phyloP scores from a whole-genome alignment of 2,797 vertebrate genomes.

The Schizopygopsis pylzovi region DNA sequence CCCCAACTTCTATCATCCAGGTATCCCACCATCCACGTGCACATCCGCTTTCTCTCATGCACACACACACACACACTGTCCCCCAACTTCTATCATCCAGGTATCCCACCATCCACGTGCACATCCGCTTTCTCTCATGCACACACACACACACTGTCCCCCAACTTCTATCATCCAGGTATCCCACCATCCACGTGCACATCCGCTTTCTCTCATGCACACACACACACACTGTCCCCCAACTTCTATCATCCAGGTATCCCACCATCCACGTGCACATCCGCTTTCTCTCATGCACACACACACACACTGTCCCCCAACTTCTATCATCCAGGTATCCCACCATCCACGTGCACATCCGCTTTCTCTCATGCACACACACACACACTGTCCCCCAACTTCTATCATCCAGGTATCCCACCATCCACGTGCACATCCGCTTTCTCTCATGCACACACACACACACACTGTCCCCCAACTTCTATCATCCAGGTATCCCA shows the following conservation, averaged over 20 bases:
- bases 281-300: no score
- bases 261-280: no score
- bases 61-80: conserved; percentile 73
- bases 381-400: conserved; percentile 81
- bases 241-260: no score
- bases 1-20: conserved; percentile 94
- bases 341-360: not conserved
- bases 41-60: not conserved
- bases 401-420: conserved; percentile 91
- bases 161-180: no score
- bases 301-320: conserved; percentile 80
- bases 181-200: no score
- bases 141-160: not conserved
- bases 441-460: not conserved
- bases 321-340: conserved; percentile 94
- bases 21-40: conserved; percentile 66
- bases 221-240: no score
- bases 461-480: conserved; percentile 83
- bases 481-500: conserved; percentile 91
- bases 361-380: not conserved
- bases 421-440: not conserved
- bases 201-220: no score
- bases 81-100: conserved; percentile 94
- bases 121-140: not conserved
- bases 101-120: conserved; percentile 66